Base-by-base conservation (phyloP, 2,888 invertebrate species). In the Myathropa florea region DNA sequence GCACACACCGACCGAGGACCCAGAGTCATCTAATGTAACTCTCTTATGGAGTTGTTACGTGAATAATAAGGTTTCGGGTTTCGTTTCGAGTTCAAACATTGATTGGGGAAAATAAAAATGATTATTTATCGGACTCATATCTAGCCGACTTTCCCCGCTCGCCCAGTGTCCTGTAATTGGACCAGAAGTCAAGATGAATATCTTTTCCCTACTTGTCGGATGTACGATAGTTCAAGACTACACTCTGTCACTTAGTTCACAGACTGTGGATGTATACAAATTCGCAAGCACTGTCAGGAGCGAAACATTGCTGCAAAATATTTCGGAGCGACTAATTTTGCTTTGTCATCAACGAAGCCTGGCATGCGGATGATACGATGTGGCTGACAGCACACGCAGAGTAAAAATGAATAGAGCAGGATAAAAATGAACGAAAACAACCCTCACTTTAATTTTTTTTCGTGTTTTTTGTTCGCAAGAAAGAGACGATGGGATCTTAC, bases 301-400 rank as follows among this genome's bases (percentile, higher is more conserved):
- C 57, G 7, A 33, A 14, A 26, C 33, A 30, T 65, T 76, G 64
- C 60, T 70, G 70, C 12, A 68, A 78, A 78, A 82, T 67, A 70
- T 82, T 86, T 78, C 57, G 78, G 77, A 82, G 82, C 60, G 71
- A 82, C 77, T 86, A 86, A 86, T 86, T 77, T 82, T 30, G 65
- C 64, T 82, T 77, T 72, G 76, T 73, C 77, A 77, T 82, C 81
- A 78, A 61, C 73, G 73, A 64, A 23, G 18, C 18, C 72, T 63
- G 81, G 67, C 68, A 79, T 77, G 76, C 71, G 57, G 33, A 72
- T 72, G 82, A 82, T 82, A 39, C 72, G 68, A 82, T 73, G 39
- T 68, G 65, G 60, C 24, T 83, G 73, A 68, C 82, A 73, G 71
- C 28, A 36, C 30, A 75, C 46, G 24, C 39, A 36, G 65, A 23